Evolutionary conservation across 2,888 invertebrate genomes (phyloP).

Genomic region (Dynastes maya): DNA sequence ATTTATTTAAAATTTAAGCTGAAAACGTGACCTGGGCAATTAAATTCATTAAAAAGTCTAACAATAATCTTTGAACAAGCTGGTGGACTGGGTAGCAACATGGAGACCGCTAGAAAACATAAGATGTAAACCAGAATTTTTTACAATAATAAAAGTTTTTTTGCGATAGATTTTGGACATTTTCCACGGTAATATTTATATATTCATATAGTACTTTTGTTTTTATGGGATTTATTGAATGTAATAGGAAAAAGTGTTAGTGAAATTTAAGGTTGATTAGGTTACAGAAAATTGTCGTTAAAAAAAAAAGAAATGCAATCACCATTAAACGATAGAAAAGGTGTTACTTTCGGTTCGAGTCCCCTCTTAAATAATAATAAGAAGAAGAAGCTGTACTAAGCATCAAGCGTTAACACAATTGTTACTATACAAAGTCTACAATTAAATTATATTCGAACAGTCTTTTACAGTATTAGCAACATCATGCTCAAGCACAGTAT

Average conservation of each 20-base stretch:
- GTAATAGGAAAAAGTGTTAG: conserved; percentile 9
- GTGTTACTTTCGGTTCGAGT: conserved; percentile 69
- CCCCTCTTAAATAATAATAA: conserved; percentile 69
- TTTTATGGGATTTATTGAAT: too few relatives aligned
- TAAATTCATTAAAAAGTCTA: too few relatives aligned
- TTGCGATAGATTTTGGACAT: too few relatives aligned
- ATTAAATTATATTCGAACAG: conserved; percentile 56
- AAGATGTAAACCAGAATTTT: too few relatives aligned
- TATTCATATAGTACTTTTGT: background rate
- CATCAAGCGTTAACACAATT: conserved; percentile 66
- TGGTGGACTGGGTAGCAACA: too few relatives aligned
- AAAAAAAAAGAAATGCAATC: conserved; percentile 43
- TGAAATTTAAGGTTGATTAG: conserved; percentile 37
- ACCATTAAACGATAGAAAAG: conserved; percentile 27
- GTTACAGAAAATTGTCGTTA: conserved; percentile 52
- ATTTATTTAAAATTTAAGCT: too few relatives aligned
- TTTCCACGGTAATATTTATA: background rate
- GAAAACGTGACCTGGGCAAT: too few relatives aligned
- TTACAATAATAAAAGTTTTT: too few relatives aligned
- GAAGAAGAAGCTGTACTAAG: conserved; percentile 68
- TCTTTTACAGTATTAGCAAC: conserved; percentile 52
- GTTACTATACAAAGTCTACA: conserved; percentile 56
- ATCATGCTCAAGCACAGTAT: conserved; percentile 66
- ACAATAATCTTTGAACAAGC: too few relatives aligned
- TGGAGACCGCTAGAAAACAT: too few relatives aligned